Percentiles rank a stretch among this genome's conserved stretches.
These are phyloP conservation scores for Melieria crassipennis DNA, from an alignment of 2,888 invertebrate genomes.

Conservation along the genomic window DNA sequence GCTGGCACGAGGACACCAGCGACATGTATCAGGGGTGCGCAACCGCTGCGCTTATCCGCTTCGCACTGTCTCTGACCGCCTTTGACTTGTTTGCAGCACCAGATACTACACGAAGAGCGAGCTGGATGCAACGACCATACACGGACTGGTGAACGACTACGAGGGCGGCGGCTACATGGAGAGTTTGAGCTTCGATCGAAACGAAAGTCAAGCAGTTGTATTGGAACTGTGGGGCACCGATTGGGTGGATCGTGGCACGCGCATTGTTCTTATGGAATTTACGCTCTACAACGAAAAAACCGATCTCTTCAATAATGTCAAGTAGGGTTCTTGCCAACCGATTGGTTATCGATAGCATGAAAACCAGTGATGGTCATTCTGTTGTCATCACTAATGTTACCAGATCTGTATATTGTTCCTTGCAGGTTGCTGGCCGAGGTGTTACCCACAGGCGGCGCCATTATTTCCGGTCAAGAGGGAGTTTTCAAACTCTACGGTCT, in stretches of 20 bases:
- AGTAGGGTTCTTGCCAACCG: conserved; percentile 62
- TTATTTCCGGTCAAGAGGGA: conserved; percentile 70
- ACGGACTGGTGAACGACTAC: conserved; percentile 69
- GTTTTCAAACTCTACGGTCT: conserved; percentile 71
- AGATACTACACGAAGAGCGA: conserved; percentile 60
- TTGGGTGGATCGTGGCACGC: conserved; percentile 77
- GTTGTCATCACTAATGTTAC: too few species aligned
- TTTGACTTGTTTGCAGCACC: conserved; percentile 69
- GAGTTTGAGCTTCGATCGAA: conserved; percentile 66
- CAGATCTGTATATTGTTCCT: neutral
- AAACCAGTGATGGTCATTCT: too few species aligned
- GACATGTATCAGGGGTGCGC: conserved; percentile 11
- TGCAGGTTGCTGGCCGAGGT: conserved; percentile 74
- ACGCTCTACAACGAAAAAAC: conserved; percentile 78
- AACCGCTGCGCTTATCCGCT: neutral
- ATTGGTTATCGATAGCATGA: too few species aligned
- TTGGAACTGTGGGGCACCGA: conserved; percentile 67
- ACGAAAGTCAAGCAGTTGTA: conserved; percentile 65
- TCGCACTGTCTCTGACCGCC: conserved; percentile 45
- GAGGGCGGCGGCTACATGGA: conserved; percentile 70
- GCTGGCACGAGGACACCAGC: neutral
- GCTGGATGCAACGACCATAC: conserved; percentile 64
- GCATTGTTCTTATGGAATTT: conserved; percentile 77
- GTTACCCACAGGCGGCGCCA: conserved; percentile 75
- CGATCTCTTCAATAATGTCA: conserved; percentile 74